Conservation (phyloP, 2,113 vertebrate species). For the Alectura lathami region DNA sequence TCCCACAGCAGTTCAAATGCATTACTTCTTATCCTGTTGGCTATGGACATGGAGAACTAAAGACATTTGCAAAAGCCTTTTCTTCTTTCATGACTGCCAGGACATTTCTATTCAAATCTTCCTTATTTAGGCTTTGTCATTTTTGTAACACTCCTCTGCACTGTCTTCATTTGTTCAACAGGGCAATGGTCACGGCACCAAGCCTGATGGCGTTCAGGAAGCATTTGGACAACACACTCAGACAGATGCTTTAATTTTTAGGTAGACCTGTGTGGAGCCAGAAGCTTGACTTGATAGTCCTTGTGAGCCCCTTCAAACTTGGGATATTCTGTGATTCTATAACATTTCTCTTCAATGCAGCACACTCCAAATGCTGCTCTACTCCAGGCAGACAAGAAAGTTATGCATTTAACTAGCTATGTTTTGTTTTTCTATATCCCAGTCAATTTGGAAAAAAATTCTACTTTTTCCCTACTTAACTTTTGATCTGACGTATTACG, state of each 20-base stretch:
- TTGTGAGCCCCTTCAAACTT: not conserved
- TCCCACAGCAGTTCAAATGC: conserved; percentile 2
- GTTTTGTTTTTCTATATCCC: not conserved
- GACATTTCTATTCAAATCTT: not conserved
- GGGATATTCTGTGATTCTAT: not conserved
- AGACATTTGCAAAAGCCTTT: not conserved
- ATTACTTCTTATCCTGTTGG: not conserved
- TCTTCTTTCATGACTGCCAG: not conserved
- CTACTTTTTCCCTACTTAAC: not conserved
- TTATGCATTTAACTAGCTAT: not conserved
- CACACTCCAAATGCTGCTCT: not conserved
- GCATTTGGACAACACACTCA: not conserved
- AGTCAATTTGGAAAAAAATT: not conserved
- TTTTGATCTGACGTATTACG: not conserved
- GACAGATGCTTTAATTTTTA: not conserved
- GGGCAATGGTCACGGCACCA: not conserved
- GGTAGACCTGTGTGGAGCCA: not conserved
- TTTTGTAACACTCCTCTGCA: not conserved
- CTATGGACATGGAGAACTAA: not conserved
- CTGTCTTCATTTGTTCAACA: not conserved
- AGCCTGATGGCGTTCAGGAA: not conserved
- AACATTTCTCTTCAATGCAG: not conserved
- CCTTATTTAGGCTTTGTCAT: not conserved
- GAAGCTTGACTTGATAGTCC: not conserved
- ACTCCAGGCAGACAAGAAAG: not conserved